phyloP scores from a whole-genome alignment of 2,888 invertebrate species.

The Limenitis camilla region DNA sequence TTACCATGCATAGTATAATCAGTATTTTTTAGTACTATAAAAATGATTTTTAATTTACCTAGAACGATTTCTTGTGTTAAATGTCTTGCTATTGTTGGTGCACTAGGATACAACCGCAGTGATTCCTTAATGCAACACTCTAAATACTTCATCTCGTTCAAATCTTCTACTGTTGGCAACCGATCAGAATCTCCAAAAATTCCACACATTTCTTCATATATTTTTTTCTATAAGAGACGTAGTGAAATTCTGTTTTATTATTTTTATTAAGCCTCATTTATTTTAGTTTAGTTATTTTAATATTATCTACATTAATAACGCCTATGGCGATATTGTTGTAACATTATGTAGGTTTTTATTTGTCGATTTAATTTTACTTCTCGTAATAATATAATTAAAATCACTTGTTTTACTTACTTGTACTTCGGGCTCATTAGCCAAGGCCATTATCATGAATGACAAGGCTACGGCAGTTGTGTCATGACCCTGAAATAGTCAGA shows the following conservation, averaged over 20 bases:
- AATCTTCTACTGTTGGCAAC: slow-evolving; percentile 72
- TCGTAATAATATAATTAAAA: no score
- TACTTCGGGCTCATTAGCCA: slow-evolving; percentile 56
- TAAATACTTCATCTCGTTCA: slow-evolving; percentile 76
- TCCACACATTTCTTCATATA: slow-evolving; percentile 16
- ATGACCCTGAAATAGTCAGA: slow-evolving; percentile 48
- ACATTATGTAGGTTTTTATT: no score
- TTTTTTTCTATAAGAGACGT: slow-evolving; percentile 15
- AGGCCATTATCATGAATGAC: slow-evolving; percentile 48
- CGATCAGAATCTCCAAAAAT: slow-evolving; percentile 77
- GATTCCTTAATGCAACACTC: slow-evolving; percentile 81
- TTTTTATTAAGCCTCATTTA: neutral
- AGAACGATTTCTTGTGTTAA: slow-evolving; percentile 66
- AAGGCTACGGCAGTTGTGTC: slow-evolving; percentile 61
- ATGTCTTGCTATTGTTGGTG: slow-evolving; percentile 75
- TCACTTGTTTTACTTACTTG: slow-evolving; percentile 38
- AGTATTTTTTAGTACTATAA: neutral
- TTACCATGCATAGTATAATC: neutral
- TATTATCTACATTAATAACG: no score
- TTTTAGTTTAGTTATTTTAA: no score
- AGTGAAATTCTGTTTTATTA: neutral
- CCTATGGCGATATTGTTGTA: no score
- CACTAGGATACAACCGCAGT: slow-evolving; percentile 77
- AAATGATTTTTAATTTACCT: slow-evolving; percentile 4
- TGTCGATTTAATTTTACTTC: no score